phyloP scores from a whole-genome alignment of 2,113 vertebrate genomes.

The Mormyrus lacerda region DNA sequence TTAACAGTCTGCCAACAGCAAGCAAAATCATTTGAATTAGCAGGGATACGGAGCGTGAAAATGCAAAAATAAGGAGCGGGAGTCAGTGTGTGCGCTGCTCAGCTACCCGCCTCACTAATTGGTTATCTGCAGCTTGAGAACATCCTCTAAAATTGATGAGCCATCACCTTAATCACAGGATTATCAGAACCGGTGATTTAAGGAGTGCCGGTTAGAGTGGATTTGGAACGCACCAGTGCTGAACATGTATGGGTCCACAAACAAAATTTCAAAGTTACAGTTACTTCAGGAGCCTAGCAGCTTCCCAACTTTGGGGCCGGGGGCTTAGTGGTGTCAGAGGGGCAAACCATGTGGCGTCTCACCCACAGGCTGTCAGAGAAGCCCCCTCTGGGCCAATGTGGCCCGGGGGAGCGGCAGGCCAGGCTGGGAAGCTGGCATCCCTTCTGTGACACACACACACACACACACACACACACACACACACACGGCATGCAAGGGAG shows the following conservation, averaged over 20 bases:
- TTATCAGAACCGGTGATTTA: not conserved
- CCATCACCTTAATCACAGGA: not conserved
- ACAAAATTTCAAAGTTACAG: not conserved
- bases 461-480: not conserved
- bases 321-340: not conserved
- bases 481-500: not conserved
- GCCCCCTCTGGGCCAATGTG: not conserved
- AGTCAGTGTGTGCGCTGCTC: not conserved
- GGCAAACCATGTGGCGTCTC: slow-evolving; percentile 4
- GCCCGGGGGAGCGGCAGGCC: not conserved
- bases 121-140: not conserved
- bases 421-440: slow-evolving; percentile 7
- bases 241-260: not conserved
- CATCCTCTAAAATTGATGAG: not conserved
- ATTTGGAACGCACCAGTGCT: not conserved
- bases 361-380: not conserved
- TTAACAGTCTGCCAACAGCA: not conserved
- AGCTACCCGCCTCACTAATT: not conserved
- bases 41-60: not conserved
- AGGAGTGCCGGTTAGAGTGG: not conserved
- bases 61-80: not conserved
- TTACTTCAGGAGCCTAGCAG: not conserved
- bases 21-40: not conserved
- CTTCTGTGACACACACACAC: slow-evolving; percentile 1
- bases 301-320: not conserved